A percentile compares a stretch with the other conserved stretches of the same genome.
Conservation (phyloP, 2,113 vertebrate genomes). For the Grantiella picta region DNA sequence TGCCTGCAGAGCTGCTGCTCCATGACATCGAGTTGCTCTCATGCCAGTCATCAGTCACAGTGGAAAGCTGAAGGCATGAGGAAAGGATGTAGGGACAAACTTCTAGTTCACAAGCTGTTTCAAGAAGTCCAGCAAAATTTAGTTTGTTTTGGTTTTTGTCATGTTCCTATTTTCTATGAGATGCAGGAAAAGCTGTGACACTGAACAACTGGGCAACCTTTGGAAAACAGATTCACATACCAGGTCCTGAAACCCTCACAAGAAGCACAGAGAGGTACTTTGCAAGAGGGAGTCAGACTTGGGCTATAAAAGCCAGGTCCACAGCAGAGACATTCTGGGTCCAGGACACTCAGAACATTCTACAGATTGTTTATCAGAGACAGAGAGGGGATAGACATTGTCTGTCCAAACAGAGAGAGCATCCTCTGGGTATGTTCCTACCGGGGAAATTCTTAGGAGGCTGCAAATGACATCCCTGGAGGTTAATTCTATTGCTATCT, state of each 20-base stretch:
- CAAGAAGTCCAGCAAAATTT: not conserved
- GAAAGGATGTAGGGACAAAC: not conserved
- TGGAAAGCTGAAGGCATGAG: not conserved
- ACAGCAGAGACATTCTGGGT: not conserved
- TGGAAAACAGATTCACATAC: not conserved
- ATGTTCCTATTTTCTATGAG: not conserved
- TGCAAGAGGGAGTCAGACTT: not conserved
- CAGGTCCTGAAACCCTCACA: not conserved
- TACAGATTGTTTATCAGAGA: not conserved
- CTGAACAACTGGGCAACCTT: not conserved
- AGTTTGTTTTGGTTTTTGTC: not conserved
- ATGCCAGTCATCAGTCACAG: not conserved
- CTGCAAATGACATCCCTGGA: not conserved
- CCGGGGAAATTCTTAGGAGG: not conserved
- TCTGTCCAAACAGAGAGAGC: not conserved
- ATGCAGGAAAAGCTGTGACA: not conserved
- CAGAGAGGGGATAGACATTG: no score
- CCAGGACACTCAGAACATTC: not conserved
- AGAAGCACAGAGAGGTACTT: not conserved
- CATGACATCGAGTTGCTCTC: rapidly evolving
- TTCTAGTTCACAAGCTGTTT: not conserved
- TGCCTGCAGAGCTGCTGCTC: not conserved
- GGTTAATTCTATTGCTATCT: not conserved
- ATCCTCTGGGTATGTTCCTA: not conserved
- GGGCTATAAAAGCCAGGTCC: not conserved